Evolutionary conservation across 1,140 invertebrate species (phyloP).

Genomic region (Nomia melanderi): DNA sequence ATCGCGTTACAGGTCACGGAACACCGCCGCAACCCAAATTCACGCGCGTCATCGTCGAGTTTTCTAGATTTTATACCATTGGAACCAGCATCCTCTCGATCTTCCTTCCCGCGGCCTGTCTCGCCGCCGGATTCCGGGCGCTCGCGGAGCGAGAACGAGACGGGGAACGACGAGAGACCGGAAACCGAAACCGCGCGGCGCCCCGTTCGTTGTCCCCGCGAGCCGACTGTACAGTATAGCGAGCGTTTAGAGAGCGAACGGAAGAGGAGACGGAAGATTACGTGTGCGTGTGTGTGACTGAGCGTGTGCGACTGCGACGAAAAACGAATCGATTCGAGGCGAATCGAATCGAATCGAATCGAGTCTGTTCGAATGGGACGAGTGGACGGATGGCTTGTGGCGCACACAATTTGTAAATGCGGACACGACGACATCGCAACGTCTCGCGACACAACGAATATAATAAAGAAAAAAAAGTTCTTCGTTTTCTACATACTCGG

Average conservation of each 20-base stretch:
- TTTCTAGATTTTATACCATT: constrained; percentile 48
- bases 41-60: neutral
- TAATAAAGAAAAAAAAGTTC: constrained; percentile 70
- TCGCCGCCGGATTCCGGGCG: neutral
- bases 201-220: constrained; percentile 18
- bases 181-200: neutral
- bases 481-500: constrained; percentile 61
- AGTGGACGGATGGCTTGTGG: constrained; percentile 34
- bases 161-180: neutral
- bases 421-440: constrained; percentile 46
- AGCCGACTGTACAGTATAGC: constrained; percentile 49
- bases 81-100: constrained; percentile 30
- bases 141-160: neutral
- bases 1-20: too few species aligned
- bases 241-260: neutral
- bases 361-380: too few species aligned
- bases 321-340: too few species aligned
- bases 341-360: constrained; percentile 13
- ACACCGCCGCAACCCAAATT: too few species aligned
- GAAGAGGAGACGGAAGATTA: neutral
- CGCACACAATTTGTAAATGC: constrained; percentile 48
- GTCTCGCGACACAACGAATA: constrained; percentile 71
- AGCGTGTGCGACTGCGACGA: neutral
- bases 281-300: neutral
- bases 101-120: constrained; percentile 13